Percentiles rank a stretch among this genome's conserved stretches.
Conservation (phyloP, 2,888 invertebrate species). For the Hypomecis atomaria region DNA sequence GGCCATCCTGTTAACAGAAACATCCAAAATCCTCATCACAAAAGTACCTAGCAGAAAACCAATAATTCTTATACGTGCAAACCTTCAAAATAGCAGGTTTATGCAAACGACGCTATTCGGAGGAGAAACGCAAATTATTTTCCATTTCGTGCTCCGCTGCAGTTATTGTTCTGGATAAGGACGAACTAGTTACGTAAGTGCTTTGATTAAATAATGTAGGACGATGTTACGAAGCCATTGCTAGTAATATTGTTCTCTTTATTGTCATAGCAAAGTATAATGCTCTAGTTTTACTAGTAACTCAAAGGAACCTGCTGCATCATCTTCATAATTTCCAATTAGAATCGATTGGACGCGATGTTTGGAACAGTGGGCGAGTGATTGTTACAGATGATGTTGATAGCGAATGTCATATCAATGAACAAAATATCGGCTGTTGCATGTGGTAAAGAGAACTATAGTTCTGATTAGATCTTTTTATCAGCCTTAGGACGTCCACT, state of each 20-base stretch:
- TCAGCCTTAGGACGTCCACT: too few relatives aligned
- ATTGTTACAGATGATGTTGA: conserved; percentile 26
- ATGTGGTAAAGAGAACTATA: too few relatives aligned
- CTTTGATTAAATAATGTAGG: conserved; percentile 63
- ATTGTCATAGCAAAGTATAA: conserved; percentile 25
- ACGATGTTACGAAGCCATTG: conserved; percentile 48
- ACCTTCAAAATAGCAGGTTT: conserved; percentile 17
- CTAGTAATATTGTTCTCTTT: conserved; percentile 41
- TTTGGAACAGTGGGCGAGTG: conserved; percentile 14
- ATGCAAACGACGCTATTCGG: conserved; percentile 29
- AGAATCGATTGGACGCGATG: conserved; percentile 25
- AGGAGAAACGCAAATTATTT: conserved; percentile 31
- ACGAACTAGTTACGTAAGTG: conserved; percentile 61
- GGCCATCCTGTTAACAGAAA: conserved; percentile 1
- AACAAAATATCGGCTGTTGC: conserved; percentile 2
- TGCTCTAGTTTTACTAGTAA: conserved; percentile 18
- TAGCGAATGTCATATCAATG: conserved; percentile 27
- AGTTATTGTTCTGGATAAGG: conserved; percentile 55
- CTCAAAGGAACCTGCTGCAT: conserved; percentile 21
- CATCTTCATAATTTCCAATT: conserved; percentile 32
- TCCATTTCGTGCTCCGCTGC: conserved; percentile 42
- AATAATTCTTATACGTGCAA: conserved; percentile 21
- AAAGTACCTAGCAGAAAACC: conserved; percentile 10
- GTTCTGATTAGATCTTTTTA: too few relatives aligned
- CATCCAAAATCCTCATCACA: conserved; percentile 2